A percentile compares a stretch with the other conserved stretches of the same genome.
Conservation (phyloP, 2,888 invertebrate species). For the Globia sparganii region DNA sequence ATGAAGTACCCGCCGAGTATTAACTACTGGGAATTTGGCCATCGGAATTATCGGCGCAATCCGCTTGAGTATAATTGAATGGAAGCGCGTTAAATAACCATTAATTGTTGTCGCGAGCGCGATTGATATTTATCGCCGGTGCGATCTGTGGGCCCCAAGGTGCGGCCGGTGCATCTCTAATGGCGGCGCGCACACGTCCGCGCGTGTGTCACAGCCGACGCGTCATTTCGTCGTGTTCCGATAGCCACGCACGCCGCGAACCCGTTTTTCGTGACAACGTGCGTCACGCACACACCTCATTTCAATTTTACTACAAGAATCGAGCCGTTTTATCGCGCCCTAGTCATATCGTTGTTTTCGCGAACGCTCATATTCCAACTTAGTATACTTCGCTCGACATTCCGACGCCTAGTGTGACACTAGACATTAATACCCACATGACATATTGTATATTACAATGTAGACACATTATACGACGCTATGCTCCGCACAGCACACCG, state of each 20-base stretch:
- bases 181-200: conserved; percentile 60
- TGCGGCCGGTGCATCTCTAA: conserved; percentile 69
- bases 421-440: conserved; percentile 72
- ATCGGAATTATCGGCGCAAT: conserved; percentile 85
- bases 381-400: conserved; percentile 66
- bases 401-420: conserved; percentile 70
- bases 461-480: conserved; percentile 72
- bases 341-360: conserved; percentile 71
- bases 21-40: conserved; percentile 85
- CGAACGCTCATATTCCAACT: conserved; percentile 64
- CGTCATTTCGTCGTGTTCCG: conserved; percentile 73
- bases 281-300: conserved; percentile 80
- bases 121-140: conserved; percentile 81
- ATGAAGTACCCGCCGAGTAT: conserved; percentile 81
- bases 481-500: conserved; percentile 63
- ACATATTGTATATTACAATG: conserved; percentile 71
- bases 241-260: conserved; percentile 71
- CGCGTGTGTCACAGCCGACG: conserved; percentile 65
- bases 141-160: conserved; percentile 70
- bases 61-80: conserved; percentile 86
- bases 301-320: conserved; percentile 77
- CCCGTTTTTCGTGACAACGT: conserved; percentile 78
- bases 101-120: conserved; percentile 83
- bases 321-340: conserved; percentile 70
- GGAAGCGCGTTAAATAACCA: conserved; percentile 86